phyloP scores from a whole-genome alignment of 2,888 invertebrate species.

The Agrochola macilenta region DNA sequence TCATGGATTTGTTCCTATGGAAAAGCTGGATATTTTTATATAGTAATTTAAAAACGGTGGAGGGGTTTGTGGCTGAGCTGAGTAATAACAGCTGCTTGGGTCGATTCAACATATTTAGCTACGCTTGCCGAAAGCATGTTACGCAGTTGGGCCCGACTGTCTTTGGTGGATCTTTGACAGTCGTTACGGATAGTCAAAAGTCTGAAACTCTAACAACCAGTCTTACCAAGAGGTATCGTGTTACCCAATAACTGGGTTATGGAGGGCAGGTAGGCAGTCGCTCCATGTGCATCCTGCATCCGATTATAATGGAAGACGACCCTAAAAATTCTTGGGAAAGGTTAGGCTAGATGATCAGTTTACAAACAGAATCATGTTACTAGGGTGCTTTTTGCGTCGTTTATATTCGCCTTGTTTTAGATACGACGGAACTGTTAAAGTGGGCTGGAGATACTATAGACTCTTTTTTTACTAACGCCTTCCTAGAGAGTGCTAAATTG shows the following conservation, averaged over 20 bases:
- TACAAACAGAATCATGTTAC: background rate
- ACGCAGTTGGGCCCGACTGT: background rate
- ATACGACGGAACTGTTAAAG: background rate
- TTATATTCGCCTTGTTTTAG: background rate
- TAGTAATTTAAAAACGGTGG: background rate
- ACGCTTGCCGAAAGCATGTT: background rate
- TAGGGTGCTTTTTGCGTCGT: background rate
- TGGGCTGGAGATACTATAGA: background rate
- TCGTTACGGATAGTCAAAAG: background rate
- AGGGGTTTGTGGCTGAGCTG: background rate
- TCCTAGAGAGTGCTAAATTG: background rate
- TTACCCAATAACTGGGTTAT: background rate
- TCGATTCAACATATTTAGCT: no score
- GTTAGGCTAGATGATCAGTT: background rate
- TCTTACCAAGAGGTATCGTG: background rate
- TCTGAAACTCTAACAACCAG: background rate
- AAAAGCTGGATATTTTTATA: constrained; percentile 4
- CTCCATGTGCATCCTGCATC: background rate
- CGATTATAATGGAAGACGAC: background rate
- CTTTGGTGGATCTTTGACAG: background rate
- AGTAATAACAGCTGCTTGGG: no score
- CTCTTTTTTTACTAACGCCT: background rate
- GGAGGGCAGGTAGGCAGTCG: background rate
- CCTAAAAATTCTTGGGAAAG: background rate
- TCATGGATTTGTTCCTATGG: background rate